phyloP scores from a whole-genome alignment of 2,888 invertebrate genomes.

The Leptopilina syphax region DNA sequence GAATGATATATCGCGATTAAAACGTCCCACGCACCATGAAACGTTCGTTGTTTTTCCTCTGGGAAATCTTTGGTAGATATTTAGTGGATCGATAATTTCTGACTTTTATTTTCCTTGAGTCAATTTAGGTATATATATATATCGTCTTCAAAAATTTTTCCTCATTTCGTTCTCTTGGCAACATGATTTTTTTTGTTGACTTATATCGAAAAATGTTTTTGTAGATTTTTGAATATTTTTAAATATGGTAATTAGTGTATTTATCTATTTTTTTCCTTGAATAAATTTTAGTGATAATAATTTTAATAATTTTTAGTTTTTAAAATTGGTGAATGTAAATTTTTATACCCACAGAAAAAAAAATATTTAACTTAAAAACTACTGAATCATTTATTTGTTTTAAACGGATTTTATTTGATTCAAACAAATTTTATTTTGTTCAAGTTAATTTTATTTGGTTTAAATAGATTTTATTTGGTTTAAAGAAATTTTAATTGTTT shows the following conservation, averaged over 20 bases:
- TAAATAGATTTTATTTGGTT: too few species aligned
- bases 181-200: neutral
- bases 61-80: slow-evolving; percentile 36
- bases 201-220: neutral
- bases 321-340: neutral
- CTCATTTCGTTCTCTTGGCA: neutral
- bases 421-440: too few species aligned
- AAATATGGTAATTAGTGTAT: too few species aligned
- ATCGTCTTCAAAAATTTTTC: too few species aligned
- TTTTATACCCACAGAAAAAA: too few species aligned
- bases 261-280: too few species aligned
- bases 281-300: too few species aligned
- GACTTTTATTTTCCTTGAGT: slow-evolving; percentile 19
- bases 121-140: neutral
- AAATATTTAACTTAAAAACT: too few species aligned
- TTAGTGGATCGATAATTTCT: slow-evolving; percentile 31
- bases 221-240: neutral
- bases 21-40: slow-evolving; percentile 42
- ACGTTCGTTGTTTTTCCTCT: slow-evolving; percentile 19
- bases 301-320: neutral
- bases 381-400: too few species aligned
- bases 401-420: too few species aligned
- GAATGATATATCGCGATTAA: slow-evolving; percentile 50
- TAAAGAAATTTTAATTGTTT: too few species aligned
- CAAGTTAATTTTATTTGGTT: too few species aligned